Evolutionary conservation across 1,140 invertebrate species (phyloP).

Genomic region (Thaumetopoea pityocampa): DNA sequence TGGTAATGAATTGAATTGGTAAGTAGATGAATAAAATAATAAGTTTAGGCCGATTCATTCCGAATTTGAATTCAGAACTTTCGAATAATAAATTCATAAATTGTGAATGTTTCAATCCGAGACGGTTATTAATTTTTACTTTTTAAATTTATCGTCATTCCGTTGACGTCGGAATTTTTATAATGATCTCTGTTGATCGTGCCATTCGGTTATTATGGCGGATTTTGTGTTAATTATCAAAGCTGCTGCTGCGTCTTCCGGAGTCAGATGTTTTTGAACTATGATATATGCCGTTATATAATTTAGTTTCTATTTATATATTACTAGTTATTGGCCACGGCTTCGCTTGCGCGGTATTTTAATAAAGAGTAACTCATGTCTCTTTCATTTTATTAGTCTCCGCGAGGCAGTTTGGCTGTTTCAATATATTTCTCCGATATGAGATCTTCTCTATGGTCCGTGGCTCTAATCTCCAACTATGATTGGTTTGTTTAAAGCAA

Average conservation of each 20-base stretch:
- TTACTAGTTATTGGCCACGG: too few relatives aligned
- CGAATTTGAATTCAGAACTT: slow-evolving; percentile 4
- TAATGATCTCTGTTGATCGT: slow-evolving; percentile 2
- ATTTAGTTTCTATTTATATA: slow-evolving; percentile 10
- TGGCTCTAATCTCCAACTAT: too few relatives aligned
- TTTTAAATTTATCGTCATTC: slow-evolving; percentile 4
- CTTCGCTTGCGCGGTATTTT: too few relatives aligned
- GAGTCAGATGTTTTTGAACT: slow-evolving; percentile 1
- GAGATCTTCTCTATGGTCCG: too few relatives aligned
- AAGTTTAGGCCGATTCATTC: slow-evolving; percentile 4
- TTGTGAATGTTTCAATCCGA: not conserved
- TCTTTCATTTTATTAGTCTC: too few relatives aligned
- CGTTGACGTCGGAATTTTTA: slow-evolving; percentile 1
- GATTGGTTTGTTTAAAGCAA: too few relatives aligned
- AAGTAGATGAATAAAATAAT: not conserved
- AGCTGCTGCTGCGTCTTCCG: slow-evolving; percentile 2
- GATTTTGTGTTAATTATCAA: slow-evolving; percentile 13
- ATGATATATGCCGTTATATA: slow-evolving; percentile 7
- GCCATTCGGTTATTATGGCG: slow-evolving; percentile 12
- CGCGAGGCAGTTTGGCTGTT: too few relatives aligned
- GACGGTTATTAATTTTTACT: slow-evolving; percentile 3
- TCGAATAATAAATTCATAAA: slow-evolving; percentile 1
- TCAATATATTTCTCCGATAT: too few relatives aligned
- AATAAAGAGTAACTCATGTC: too few relatives aligned
- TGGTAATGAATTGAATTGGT: not conserved